Evolutionary conservation across 2,888 invertebrate species (phyloP).

Genomic region (Gisinianus flammeolus): DNA sequence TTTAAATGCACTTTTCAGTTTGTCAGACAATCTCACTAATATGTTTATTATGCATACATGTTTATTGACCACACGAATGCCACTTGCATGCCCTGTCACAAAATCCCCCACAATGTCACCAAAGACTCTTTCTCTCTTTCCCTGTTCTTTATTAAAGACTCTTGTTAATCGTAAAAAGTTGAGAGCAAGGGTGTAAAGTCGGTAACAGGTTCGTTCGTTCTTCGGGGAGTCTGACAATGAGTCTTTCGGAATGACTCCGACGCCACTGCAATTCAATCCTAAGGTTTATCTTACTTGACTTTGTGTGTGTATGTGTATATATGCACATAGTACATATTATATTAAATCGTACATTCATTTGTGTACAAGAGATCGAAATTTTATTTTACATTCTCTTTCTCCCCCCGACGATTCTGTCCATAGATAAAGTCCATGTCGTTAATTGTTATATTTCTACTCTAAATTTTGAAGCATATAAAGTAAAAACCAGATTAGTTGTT

Average conservation of each 20-base stretch:
- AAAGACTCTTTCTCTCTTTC: too few species aligned
- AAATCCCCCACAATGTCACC: background rate
- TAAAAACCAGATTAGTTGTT: constrained; percentile 4
- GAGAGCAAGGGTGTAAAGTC: background rate
- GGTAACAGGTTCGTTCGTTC: too few species aligned
- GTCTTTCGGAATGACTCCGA: too few species aligned
- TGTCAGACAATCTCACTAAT: background rate
- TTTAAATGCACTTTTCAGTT: constrained; percentile 13
- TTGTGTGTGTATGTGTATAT: too few species aligned
- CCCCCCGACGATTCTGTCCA: too few species aligned
- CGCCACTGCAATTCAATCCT: too few species aligned
- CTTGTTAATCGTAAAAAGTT: background rate
- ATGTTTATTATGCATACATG: background rate
- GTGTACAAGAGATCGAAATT: background rate
- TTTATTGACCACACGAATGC: background rate
- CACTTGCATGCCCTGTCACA: background rate
- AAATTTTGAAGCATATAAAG: background rate
- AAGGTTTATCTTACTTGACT: too few species aligned
- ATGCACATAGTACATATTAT: too few species aligned
- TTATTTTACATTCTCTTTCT: background rate
- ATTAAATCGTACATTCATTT: too few species aligned
- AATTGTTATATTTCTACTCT: background rate
- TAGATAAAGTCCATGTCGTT: background rate
- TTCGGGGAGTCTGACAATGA: too few species aligned
- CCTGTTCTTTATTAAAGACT: background rate